Conservation (phyloP, 1,140 invertebrate genomes). For the Mesaphorura yosii region DNA sequence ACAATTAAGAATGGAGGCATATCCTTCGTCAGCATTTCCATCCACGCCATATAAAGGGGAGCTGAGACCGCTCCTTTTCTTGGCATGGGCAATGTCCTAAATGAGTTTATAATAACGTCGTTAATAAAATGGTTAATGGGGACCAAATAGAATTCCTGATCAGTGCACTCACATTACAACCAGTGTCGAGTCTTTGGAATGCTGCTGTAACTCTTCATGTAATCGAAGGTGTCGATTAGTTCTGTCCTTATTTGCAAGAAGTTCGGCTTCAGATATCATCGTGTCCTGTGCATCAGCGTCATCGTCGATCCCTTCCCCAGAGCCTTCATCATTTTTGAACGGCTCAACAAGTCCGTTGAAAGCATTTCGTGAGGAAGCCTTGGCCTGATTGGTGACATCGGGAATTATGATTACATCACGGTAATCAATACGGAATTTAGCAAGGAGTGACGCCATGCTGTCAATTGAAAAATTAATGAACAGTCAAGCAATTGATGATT, state of each 20-base stretch:
- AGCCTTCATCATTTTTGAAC: slow-evolving; percentile 34
- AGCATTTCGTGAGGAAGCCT: slow-evolving; percentile 37
- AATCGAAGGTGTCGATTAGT: slow-evolving; percentile 46
- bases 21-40: slow-evolving; percentile 75
- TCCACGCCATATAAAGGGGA: slow-evolving; percentile 87
- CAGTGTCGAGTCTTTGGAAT: slow-evolving; percentile 43
- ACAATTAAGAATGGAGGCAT: slow-evolving; percentile 83
- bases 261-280: slow-evolving; percentile 41
- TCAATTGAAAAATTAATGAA: neutral
- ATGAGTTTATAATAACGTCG: neutral
- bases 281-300: slow-evolving; percentile 14
- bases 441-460: slow-evolving; percentile 47
- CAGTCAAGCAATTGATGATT: neutral
- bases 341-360: slow-evolving; percentile 39
- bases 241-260: slow-evolving; percentile 44
- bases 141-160: neutral
- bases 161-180: slow-evolving; percentile 47
- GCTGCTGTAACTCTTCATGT: slow-evolving; percentile 41
- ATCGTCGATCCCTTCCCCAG: slow-evolving; percentile 24
- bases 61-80: slow-evolving; percentile 73
- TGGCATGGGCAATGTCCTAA: slow-evolving; percentile 66
- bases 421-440: slow-evolving; percentile 55
- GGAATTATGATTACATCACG: slow-evolving; percentile 50
- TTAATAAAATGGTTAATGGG: neutral
- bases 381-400: slow-evolving; percentile 46